Evolutionary conservation across 2,113 vertebrate species (phyloP), one percentile per base, ranked within the genome.

Genomic region (Micromys minutus): DNA sequence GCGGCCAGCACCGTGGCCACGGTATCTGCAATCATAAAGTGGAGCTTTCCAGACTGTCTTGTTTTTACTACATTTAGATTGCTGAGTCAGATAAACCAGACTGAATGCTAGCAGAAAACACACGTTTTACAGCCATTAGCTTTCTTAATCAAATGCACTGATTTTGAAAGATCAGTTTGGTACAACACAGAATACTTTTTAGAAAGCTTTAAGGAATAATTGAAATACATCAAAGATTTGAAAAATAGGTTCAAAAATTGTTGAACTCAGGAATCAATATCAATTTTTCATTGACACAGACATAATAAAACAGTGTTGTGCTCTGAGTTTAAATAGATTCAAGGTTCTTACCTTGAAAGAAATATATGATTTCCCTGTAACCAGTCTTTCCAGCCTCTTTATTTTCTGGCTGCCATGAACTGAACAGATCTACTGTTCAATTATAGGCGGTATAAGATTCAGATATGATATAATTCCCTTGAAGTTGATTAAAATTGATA

Each of bases 1-100:
- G 17, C 75, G 89, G 65, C 29, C 4, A 50, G 15, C 24, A 47
- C 16, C 76, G 90, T 79, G 91, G 8, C 39, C 63, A 22, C 1
- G 22, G 16, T 65, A n/a, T 67, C 63, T 96, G 65, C 15, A 80
- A 86, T 76, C 9, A 65, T 89, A 89, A 84, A 87, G 55, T 17
- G 0, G 24, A 77, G 22, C 63, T 96, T 92, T 85, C 87, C 42
- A 93, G 67, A n/a, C 61, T 24, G 50, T 86, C 50, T 79, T 77
- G 10, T 75, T 96, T 93, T 71, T 24, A 65, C 65, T 87, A 84
- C 74, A 95, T 92, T 96, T 86, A 71, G 3, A 87, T 90, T 92
- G 94, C 12, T 5, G 29, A 93, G 74, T 74, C 52, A 74, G 76
- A 92, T 76, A 90, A 94, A 91, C 67, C 7, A 93, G n/a, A 87